Evolutionary conservation across 1,140 invertebrate species (phyloP).

Genomic region (Caenorhabditis inopinata): DNA sequence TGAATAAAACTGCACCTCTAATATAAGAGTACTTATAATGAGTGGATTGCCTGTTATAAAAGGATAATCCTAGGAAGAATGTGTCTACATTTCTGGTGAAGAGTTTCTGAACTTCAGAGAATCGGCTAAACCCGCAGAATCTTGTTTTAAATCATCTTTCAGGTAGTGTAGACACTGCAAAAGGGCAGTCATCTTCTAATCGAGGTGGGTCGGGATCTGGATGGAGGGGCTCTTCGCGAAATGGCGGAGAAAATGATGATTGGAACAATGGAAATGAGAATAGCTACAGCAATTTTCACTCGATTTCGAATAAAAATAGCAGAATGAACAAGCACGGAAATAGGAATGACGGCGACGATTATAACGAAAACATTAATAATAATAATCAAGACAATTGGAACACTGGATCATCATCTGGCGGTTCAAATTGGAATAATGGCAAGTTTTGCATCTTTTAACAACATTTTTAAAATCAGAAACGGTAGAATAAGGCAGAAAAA

Average conservation of each 20-base stretch:
- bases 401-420: neutral
- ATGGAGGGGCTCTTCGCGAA: neutral
- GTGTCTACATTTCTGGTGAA: too few species aligned
- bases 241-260: conserved; percentile 5
- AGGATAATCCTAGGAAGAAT: too few species aligned
- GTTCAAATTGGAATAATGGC: neutral
- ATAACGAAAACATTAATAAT: neutral
- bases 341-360: neutral
- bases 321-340: conserved; percentile 12
- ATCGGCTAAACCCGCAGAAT: too few species aligned
- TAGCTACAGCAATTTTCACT: neutral
- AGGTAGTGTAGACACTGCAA: conserved; percentile 6
- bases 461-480: too few species aligned
- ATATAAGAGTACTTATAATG: too few species aligned
- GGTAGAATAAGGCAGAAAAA: too few species aligned
- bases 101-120: too few species aligned
- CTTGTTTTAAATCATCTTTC: too few species aligned
- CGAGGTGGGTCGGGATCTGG: neutral
- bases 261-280: conserved; percentile 1
- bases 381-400: conserved; percentile 21
- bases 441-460: too few species aligned
- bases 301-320: neutral
- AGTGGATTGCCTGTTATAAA: too few species aligned
- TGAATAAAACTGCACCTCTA: too few species aligned
- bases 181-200: neutral